Conservation (phyloP, 2,888 invertebrate genomes). For the Eristalis intricaria region DNA sequence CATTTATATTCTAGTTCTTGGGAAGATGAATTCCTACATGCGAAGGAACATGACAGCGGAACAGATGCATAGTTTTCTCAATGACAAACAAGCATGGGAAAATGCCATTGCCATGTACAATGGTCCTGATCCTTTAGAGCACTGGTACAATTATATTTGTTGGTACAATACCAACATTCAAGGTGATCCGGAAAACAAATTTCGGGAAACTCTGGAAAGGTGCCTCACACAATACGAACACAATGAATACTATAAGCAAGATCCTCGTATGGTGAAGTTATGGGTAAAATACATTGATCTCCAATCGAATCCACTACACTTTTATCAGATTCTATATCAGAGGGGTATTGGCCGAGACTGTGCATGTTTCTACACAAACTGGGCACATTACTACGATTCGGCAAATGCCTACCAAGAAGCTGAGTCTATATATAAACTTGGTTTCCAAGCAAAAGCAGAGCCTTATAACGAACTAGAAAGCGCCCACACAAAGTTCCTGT, state of each 20-base stretch:
- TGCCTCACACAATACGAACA: constrained; percentile 92
- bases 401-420: constrained; percentile 91
- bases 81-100: constrained; percentile 87
- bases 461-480: constrained; percentile 89
- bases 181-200: constrained; percentile 94
- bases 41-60: constrained; percentile 74
- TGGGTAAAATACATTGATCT: constrained; percentile 96
- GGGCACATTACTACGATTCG: constrained; percentile 94
- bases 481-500: constrained; percentile 89
- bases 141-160: constrained; percentile 94
- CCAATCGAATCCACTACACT: constrained; percentile 88
- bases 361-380: constrained; percentile 92
- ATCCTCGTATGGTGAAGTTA: constrained; percentile 91
- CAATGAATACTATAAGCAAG: constrained; percentile 91
- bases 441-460: constrained; percentile 89
- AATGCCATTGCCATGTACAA: constrained; percentile 90
- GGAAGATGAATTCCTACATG: constrained; percentile 74
- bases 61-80: constrained; percentile 79
- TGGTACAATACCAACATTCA: constrained; percentile 93
- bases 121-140: constrained; percentile 93
- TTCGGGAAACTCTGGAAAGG: constrained; percentile 91
- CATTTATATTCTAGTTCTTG: constrained; percentile 39
- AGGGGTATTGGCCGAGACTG: constrained; percentile 91
- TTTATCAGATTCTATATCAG: constrained; percentile 91
- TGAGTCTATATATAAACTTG: constrained; percentile 90